Evolutionary conservation across 2,888 invertebrate species (phyloP).

Genomic region (Sinhomidia bicolor): DNA sequence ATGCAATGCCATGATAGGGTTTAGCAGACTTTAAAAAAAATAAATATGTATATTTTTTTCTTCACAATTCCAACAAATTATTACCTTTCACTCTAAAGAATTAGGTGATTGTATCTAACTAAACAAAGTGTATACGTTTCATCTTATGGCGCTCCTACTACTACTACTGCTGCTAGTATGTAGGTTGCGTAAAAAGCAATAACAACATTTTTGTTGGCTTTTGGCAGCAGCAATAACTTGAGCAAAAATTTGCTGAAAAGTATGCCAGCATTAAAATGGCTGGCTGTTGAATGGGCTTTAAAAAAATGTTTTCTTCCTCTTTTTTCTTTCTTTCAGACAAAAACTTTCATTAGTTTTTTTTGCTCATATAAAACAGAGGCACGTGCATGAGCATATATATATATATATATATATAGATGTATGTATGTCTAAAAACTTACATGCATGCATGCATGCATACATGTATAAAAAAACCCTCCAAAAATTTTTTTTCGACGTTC

Average conservation of each 20-base stretch:
- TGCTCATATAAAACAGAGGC: not conserved
- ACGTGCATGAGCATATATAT: not conserved
- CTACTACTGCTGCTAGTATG: not conserved
- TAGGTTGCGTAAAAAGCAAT: not conserved
- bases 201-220: not conserved
- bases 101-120: too few relatives aligned
- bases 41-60: too few relatives aligned
- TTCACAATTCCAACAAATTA: too few relatives aligned
- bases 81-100: too few relatives aligned
- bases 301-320: slow-evolving; percentile 5
- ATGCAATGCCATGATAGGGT: too few relatives aligned
- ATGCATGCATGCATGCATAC: too few relatives aligned
- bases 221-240: not conserved
- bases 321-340: not conserved
- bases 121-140: too few relatives aligned
- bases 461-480: too few relatives aligned
- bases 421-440: too few relatives aligned
- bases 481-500: not conserved
- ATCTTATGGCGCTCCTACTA: too few relatives aligned
- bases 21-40: too few relatives aligned
- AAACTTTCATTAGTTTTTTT: slow-evolving; percentile 10
- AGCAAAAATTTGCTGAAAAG: not conserved
- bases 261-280: slow-evolving; percentile 28
- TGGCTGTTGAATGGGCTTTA: not conserved
- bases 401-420: too few relatives aligned